Evolutionary conservation across 2,797 vertebrate genomes (phyloP), one percentile per base, ranked within the genome.

Genomic region (Enteromius radiatus): DNA sequence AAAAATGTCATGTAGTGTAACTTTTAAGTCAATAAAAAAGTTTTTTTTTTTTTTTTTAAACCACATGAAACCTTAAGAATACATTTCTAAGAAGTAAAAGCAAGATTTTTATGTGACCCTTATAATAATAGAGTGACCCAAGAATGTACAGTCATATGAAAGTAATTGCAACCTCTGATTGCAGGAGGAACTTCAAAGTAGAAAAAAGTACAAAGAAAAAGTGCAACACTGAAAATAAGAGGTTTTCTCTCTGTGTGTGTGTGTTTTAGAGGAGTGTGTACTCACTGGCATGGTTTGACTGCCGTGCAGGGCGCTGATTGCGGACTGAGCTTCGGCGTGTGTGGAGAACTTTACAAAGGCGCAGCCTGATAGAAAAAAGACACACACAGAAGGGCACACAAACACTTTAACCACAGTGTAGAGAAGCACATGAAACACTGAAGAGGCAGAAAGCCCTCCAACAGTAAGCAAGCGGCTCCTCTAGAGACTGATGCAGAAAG

Each of bases 271-370:
- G 54, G 7, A 82, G 38, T 21, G 56, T 80, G 47, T 91, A 94
- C 97, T 98, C 92, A 99, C 97, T 90, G 97, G 97, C 97, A 98
- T 98, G 91, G 97, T 98, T 94, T 98, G 96, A 92, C 97, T 99
- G 91, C 97, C 97, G 3, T 98, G 97, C 89, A 98, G 96, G 84
- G 96, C 96, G 83, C 95, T 96, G 94, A 98, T 98, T 88, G 97
- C 97, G 74, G 97, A 97, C 93, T 98, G 97, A n/a, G 97, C 97
- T 93, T 98, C 97, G 0, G 96, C 96, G 23, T 98, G 97, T 93
- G 97, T 97, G 88, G 97, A 97, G n/a, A 97, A 98, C 92, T 99
- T 99, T 91, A 99, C 97, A 90, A 98, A 98, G 93, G 97, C 97
- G 85, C 97, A 98, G 94, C 97, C 97, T 98, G 89, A 77, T 89